Evolutionary conservation across 2,113 vertebrate genomes (phyloP).

Genomic region (Apaloderma vittatum): DNA sequence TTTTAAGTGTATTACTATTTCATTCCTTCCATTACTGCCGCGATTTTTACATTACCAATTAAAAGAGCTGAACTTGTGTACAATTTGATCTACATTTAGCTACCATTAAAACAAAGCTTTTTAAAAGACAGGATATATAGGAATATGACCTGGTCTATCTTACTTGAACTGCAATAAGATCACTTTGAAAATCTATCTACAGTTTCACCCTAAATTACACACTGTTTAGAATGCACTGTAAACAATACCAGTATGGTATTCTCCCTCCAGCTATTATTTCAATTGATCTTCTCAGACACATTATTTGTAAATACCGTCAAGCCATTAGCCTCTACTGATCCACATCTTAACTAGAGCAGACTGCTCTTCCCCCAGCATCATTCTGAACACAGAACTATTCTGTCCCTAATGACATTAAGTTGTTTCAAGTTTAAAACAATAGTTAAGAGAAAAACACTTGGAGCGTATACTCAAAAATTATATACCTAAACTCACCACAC

Average conservation of each 20-base stretch:
- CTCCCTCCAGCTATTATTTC: background rate
- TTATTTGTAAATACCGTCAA: background rate
- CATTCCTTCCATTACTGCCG: background rate
- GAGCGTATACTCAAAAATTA: background rate
- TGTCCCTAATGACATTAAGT: background rate
- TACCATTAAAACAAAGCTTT: background rate
- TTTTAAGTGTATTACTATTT: background rate
- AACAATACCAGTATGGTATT: background rate
- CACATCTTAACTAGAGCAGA: background rate
- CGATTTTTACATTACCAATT: background rate
- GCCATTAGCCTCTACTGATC: background rate
- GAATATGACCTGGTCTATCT: background rate
- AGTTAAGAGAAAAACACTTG: background rate
- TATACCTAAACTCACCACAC: background rate
- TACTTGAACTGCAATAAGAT: background rate
- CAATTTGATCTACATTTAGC: background rate
- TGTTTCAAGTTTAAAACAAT: background rate
- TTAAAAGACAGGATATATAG: background rate
- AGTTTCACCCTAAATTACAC: accelerated
- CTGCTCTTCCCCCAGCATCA: background rate
- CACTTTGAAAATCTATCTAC: background rate
- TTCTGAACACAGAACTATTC: background rate
- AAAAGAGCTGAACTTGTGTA: background rate
- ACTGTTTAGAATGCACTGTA: background rate
- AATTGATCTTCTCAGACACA: background rate